A percentile compares a stretch with the other conserved stretches of the same genome.
Evolutionary conservation across 2,888 invertebrate species (phyloP).

Genomic region (Patella caerulea): DNA sequence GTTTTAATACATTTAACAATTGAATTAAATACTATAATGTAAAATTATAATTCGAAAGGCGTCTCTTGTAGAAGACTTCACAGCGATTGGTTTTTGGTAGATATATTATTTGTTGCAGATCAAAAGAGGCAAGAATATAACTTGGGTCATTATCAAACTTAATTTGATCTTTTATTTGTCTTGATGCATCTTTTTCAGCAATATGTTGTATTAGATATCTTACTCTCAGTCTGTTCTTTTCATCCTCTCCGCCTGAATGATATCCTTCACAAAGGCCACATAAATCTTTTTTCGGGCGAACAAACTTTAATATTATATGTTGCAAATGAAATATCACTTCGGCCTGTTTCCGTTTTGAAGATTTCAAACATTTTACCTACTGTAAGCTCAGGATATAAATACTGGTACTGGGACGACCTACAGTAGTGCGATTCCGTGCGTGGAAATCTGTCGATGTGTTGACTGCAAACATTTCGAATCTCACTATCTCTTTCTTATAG

Average conservation of each 20-base stretch:
- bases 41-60: conserved; percentile 2
- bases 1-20: no score
- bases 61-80: not conserved
- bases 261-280: not conserved
- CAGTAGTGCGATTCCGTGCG: conserved; percentile 3
- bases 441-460: not conserved
- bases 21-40: no score
- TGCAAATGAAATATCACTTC: not conserved
- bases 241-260: not conserved
- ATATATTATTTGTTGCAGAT: not conserved
- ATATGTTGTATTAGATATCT: not conserved
- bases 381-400: not conserved
- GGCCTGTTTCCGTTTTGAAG: not conserved
- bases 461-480: not conserved
- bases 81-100: not conserved
- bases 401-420: not conserved
- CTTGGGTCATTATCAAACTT: not conserved
- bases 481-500: not conserved
- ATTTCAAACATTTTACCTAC: conserved; percentile 1
- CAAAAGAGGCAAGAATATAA: not conserved
- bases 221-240: not conserved
- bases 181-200: conserved; percentile 3
- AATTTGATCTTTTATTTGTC: not conserved
- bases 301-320: not conserved
- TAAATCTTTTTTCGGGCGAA: not conserved